Evolutionary conservation across 2,888 invertebrate species (phyloP).

Genomic region (Notodonta dromedarius): DNA sequence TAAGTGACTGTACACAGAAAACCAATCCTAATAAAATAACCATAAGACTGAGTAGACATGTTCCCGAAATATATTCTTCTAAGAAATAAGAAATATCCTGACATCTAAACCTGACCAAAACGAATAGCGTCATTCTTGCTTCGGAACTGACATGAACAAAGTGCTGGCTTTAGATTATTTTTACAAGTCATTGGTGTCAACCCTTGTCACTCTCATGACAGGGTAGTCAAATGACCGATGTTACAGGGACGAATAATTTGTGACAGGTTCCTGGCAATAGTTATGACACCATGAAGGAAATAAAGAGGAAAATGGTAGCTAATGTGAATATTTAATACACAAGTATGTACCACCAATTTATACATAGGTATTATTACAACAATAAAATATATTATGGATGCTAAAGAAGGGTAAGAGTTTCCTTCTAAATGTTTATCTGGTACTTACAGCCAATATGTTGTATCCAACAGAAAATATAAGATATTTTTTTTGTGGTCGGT

Average conservation of each 20-base stretch:
- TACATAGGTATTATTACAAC: too few species aligned
- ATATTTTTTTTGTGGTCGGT: too few species aligned
- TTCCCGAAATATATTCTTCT: not conserved
- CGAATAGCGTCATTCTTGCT: not conserved
- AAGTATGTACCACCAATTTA: too few species aligned
- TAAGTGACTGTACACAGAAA: not conserved
- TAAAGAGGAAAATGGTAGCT: too few species aligned
- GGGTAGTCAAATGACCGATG: not conserved
- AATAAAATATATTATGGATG: too few species aligned
- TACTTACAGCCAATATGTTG: too few species aligned
- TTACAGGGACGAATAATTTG: not conserved
- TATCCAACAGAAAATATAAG: too few species aligned
- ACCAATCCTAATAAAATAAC: not conserved
- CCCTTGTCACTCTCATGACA: conserved; percentile 2
- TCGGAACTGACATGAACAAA: conserved; percentile 3
- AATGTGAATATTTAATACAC: too few species aligned
- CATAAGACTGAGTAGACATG: not conserved
- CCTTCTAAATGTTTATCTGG: too few species aligned
- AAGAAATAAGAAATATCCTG: not conserved
- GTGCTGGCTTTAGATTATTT: not conserved
- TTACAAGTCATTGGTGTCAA: conserved; percentile 3
- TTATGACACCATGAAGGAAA: too few species aligned
- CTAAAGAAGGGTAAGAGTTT: too few species aligned
- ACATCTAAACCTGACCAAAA: not conserved
- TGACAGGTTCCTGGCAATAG: too few species aligned